Conservation (phyloP, 2,888 invertebrate genomes). For the Epistrophella euchroma region DNA sequence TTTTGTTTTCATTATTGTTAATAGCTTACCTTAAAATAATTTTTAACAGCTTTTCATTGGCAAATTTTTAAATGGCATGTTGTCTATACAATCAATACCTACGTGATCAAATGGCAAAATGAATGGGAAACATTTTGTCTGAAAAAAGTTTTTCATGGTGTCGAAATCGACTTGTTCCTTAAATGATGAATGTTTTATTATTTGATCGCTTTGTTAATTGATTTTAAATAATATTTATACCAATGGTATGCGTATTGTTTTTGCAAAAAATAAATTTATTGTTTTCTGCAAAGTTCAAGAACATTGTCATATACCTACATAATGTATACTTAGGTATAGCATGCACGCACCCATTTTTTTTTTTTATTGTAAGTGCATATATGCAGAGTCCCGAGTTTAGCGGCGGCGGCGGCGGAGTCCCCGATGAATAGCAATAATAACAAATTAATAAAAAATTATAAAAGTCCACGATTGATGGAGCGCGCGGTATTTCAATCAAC, state of each 20-base stretch:
- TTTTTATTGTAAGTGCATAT: conserved; percentile 14
- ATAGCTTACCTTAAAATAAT: conserved; percentile 13
- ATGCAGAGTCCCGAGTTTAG: not conserved
- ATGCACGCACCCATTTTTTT: conserved; percentile 33
- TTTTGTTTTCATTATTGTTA: conserved; percentile 11
- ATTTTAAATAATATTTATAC: not conserved
- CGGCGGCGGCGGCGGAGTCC: not conserved
- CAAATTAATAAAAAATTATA: conserved; percentile 7
- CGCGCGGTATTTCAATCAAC: conserved; percentile 20
- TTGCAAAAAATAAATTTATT: conserved; percentile 4
- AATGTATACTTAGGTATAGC: too few species aligned
- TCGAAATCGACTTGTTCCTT: conserved; percentile 12
- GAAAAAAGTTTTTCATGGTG: not conserved
- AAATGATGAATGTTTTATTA: conserved; percentile 24
- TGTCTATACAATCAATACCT: conserved; percentile 9
- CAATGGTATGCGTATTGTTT: conserved; percentile 1
- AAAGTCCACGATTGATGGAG: not conserved
- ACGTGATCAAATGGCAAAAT: conserved; percentile 32
- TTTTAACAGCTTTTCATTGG: conserved; percentile 22
- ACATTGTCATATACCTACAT: not conserved
- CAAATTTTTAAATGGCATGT: conserved; percentile 3
- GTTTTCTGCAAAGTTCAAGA: conserved; percentile 61
- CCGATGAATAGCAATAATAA: conserved; percentile 10
- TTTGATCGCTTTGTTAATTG: conserved; percentile 28
- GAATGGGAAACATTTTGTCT: not conserved